Conservation (phyloP, 1,140 invertebrate genomes). For the Drosophila jambulina region DNA sequence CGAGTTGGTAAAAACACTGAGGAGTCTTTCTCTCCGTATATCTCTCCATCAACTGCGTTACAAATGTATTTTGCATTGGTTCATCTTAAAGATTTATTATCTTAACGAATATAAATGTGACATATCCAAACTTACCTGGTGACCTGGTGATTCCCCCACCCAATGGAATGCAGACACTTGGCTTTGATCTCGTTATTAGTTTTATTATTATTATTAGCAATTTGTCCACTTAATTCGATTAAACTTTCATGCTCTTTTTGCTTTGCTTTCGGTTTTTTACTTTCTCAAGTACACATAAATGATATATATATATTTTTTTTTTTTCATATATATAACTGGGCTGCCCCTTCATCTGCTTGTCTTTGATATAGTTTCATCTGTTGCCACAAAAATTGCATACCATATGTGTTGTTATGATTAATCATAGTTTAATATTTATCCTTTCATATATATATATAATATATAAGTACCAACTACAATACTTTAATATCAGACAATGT, state of each 20-base stretch:
- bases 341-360: slow-evolving; percentile 39
- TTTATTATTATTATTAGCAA: slow-evolving; percentile 74
- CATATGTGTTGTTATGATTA: slow-evolving; percentile 47
- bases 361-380: slow-evolving; percentile 62
- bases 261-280: slow-evolving; percentile 56
- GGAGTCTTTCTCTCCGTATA: too few relatives aligned
- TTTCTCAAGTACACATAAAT: slow-evolving; percentile 77
- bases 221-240: slow-evolving; percentile 80
- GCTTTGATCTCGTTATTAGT: slow-evolving; percentile 70
- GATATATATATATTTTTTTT: slow-evolving; percentile 39
- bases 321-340: slow-evolving; percentile 48
- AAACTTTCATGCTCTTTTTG: slow-evolving; percentile 66
- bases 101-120: not conserved
- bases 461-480: slow-evolving; percentile 78
- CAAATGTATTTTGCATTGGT: too few relatives aligned
- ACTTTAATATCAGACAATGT: slow-evolving; percentile 79
- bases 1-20: too few relatives aligned
- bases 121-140: not conserved
- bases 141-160: not conserved
- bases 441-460: slow-evolving; percentile 51
- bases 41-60: too few relatives aligned
- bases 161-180: not conserved
- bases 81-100: too few relatives aligned
- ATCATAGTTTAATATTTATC: slow-evolving; percentile 52
- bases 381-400: slow-evolving; percentile 68